Evolutionary conservation across 2,888 invertebrate species (phyloP), one percentile per base, ranked within the genome.

Genomic region (Nemotelus nigrinus): DNA sequence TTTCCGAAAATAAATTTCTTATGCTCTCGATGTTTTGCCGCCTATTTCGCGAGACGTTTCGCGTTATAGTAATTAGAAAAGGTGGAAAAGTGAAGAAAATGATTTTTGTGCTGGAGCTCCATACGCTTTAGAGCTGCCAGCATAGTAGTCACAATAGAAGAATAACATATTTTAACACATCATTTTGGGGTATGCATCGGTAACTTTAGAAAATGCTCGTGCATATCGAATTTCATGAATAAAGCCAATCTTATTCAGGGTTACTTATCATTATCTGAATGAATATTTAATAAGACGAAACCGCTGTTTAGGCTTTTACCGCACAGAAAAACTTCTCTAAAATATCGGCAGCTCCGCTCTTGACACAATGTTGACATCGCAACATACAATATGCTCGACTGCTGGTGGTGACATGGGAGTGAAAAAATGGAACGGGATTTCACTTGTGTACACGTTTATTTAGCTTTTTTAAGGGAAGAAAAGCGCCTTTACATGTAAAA

Each of bases 1-100:
- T 77, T 78, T 77, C 72, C 48, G 70, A 78, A 78, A 78, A 78
- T 78, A 77, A 78, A 78, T 78, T 77, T 77, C 65, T 63, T 70
- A 70, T 70, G 70, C 70, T 53, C 10, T 55, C 48, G 55, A 1
- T 55, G 39, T 70, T 55, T 50, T 43, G 7, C 41, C 10, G 70
- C 70, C 70, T 70, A 8, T 70, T 70, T 53, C 70, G 43, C 41
- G 53, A 70, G 55, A 70, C 43, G 55, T 55, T 47, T 53, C 39
- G 55, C 70, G 70, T 53, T 55, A 70, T 47, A 55, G 70, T 55
- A 70, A 70, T 70, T 55, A 70, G 55, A 55, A 43, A 53, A 70
- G 70, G 70, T 70, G 70, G 53, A 70, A 70, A 70, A 55, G 8
- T 70, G 41, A 68, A 43, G 55, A 41, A 70, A 55, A 41, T 53